A percentile compares a stretch with the other conserved stretches of the same genome.
Evolutionary conservation across 2,888 invertebrate species (phyloP).

Genomic region (Hypena proboscidalis): DNA sequence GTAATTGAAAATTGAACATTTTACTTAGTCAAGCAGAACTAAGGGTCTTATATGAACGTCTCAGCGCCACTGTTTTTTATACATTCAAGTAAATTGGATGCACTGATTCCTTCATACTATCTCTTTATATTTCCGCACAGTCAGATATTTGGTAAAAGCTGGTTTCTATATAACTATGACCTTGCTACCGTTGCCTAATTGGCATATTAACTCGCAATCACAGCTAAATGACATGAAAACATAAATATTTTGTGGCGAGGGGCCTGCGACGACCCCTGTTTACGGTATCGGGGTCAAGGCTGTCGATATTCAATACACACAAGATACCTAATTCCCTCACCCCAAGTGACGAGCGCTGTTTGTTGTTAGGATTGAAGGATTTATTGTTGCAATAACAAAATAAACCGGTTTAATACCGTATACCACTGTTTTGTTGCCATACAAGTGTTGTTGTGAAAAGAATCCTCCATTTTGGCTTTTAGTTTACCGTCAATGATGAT

Average conservation of each 20-base stretch:
- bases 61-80: no score
- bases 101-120: no score
- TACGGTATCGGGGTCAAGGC: slow-evolving; percentile 65
- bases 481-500: neutral
- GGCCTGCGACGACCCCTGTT: slow-evolving; percentile 53
- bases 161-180: slow-evolving; percentile 4
- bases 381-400: slow-evolving; percentile 35
- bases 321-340: slow-evolving; percentile 60
- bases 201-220: slow-evolving; percentile 27
- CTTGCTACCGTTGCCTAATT: slow-evolving; percentile 17
- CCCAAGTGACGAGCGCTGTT: slow-evolving; percentile 45
- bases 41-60: no score
- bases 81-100: no score
- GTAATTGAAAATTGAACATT: no score
- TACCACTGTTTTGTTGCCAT: slow-evolving; percentile 10
- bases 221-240: slow-evolving; percentile 30
- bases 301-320: slow-evolving; percentile 62
- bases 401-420: slow-evolving; percentile 20
- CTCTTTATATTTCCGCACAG: no score
- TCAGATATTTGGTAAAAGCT: slow-evolving; percentile 1
- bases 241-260: slow-evolving; percentile 38
- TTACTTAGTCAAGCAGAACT: no score
- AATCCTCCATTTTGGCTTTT: neutral
- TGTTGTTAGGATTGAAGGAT: slow-evolving; percentile 36
- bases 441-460: slow-evolving; percentile 8